Conservation (phyloP, 2,113 vertebrate genomes). For the Lophura nycthemera region DNA sequence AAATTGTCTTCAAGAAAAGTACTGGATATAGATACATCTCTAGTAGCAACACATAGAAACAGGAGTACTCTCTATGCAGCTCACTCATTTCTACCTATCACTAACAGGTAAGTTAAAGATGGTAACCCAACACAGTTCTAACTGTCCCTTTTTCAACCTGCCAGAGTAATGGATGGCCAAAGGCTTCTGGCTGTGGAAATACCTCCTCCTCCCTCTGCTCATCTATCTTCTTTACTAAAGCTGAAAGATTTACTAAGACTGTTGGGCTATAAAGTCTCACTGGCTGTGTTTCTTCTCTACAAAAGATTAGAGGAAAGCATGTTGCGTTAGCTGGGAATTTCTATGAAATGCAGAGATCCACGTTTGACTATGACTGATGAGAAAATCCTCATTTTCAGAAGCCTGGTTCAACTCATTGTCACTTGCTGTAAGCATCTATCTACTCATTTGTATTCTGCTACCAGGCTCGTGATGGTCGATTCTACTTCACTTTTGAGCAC, state of each 20-base stretch:
- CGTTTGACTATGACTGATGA: neutral
- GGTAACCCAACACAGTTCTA: neutral
- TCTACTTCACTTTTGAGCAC: neutral
- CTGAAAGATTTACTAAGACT: neutral
- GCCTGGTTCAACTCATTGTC: neutral
- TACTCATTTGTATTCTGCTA: neutral
- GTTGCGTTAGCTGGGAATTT: neutral
- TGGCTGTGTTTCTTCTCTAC: neutral
- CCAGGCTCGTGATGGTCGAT: accelerated
- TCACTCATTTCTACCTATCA: neutral
- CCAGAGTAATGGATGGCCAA: neutral
- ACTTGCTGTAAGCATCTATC: neutral
- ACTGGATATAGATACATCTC: accelerated
- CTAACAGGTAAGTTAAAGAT: neutral
- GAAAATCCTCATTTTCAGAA: neutral
- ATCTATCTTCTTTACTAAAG: neutral
- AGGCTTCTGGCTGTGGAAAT: neutral
- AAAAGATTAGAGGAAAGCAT: accelerated
- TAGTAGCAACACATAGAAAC: neutral
- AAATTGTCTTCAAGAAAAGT: neutral
- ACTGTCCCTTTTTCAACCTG: neutral
- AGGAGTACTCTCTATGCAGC: neutral
- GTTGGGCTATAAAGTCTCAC: neutral
- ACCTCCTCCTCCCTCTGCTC: neutral
- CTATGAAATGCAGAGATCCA: neutral